Conservation (phyloP, 2,113 vertebrate species). For the Mormyrus iriodes region DNA sequence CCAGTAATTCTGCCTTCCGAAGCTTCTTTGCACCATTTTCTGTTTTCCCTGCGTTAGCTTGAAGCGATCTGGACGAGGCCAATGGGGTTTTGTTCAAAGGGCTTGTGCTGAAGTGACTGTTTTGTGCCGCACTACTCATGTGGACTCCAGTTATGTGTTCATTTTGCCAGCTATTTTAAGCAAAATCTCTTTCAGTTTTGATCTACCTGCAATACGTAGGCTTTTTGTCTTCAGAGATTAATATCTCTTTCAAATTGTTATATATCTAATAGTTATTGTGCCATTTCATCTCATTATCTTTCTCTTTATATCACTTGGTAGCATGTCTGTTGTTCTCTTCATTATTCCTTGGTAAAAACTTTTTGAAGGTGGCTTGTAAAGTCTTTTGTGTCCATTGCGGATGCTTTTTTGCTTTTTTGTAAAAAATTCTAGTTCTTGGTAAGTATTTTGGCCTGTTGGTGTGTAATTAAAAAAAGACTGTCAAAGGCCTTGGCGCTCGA, state of each 20-base stretch:
- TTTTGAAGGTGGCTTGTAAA: not conserved
- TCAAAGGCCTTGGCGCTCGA: not conserved
- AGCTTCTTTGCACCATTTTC: not conserved
- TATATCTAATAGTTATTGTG: not conserved
- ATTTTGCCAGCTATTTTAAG: not conserved
- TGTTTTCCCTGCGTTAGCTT: not conserved
- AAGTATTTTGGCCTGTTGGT: not conserved
- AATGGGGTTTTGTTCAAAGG: too few relatives aligned
- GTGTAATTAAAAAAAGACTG: not conserved
- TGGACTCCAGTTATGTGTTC: not conserved
- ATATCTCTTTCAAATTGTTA: not conserved
- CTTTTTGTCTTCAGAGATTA: not conserved
- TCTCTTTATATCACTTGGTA: not conserved
- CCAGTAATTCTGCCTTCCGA: not conserved
- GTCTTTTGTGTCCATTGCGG: not conserved
- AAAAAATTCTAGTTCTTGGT: not conserved
- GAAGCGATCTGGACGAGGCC: not conserved
- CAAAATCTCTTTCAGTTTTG: not conserved
- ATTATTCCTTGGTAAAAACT: not conserved
- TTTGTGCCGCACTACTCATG: not conserved
- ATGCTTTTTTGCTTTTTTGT: not conserved
- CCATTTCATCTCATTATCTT: not conserved
- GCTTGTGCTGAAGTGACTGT: not conserved
- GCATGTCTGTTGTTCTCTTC: not conserved
- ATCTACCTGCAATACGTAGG: not conserved